Conservation (phyloP, 2,797 vertebrate species). For the Mus caroli region DNA sequence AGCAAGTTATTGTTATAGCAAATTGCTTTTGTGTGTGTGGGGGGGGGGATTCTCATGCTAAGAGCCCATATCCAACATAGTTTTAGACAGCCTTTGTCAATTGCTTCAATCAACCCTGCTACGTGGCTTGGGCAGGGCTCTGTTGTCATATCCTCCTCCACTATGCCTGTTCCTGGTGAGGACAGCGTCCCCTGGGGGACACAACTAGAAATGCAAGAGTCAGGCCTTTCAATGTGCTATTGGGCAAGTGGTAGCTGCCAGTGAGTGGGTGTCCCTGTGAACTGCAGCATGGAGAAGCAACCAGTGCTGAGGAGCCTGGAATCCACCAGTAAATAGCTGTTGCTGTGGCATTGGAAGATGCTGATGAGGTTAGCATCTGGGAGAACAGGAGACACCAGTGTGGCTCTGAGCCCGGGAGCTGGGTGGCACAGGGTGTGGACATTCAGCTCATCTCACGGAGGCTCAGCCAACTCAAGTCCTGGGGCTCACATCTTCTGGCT, state of each 20-base stretch:
- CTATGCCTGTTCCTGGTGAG: not conserved
- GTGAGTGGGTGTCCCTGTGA: not conserved
- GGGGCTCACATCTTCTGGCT: not conserved
- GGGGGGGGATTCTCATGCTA: not conserved
- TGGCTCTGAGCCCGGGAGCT: not conserved
- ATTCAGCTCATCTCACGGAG: not conserved
- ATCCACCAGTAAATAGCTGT: rapidly evolving
- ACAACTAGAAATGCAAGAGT: not conserved
- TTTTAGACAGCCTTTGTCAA: not conserved
- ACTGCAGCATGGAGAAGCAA: not conserved
- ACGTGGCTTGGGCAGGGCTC: not conserved
- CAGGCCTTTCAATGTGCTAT: not conserved
- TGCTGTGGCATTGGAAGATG: rapidly evolving
- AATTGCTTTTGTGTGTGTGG: rapidly evolving
- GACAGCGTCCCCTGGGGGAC: not conserved
- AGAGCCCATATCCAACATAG: not conserved
- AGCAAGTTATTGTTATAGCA: rapidly evolving
- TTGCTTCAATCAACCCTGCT: not conserved
- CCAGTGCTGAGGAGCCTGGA: not conserved
- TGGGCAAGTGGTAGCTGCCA: rapidly evolving
- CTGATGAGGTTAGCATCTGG: rapidly evolving
- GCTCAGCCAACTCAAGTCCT: not conserved
- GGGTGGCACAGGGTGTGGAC: rapidly evolving
- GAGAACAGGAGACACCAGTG: not conserved
- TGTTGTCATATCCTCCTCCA: not conserved